A percentile compares a stretch with the other conserved stretches of the same genome.
Evolutionary conservation across 2,797 vertebrate species (phyloP).

Genomic region (Poecilia wingei): DNA sequence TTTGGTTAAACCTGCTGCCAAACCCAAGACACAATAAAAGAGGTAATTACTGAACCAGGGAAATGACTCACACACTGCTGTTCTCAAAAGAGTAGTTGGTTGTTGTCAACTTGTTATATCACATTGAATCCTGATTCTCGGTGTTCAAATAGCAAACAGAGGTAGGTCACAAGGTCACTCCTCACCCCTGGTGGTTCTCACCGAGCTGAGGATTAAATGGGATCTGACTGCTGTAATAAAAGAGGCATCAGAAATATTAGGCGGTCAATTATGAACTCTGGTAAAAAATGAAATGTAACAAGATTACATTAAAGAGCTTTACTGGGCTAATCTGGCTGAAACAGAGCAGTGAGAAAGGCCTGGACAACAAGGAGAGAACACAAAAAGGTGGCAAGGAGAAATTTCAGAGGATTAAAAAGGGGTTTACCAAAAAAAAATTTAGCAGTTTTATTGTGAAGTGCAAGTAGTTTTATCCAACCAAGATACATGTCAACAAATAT

Average conservation of each 20-base stretch:
- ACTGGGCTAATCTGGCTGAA: slow-evolving; percentile 64
- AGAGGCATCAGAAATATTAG: slow-evolving; percentile 55
- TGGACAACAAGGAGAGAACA: slow-evolving; percentile 39
- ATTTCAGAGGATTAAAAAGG: slow-evolving; percentile 32
- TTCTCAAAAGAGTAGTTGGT: slow-evolving; percentile 48
- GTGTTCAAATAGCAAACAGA: slow-evolving; percentile 60
- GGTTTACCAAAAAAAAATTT: slow-evolving; percentile 36
- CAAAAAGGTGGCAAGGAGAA: slow-evolving; percentile 42
- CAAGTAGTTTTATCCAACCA: not conserved
- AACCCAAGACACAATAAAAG: slow-evolving; percentile 52
- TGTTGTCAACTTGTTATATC: slow-evolving; percentile 53
- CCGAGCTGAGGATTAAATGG: slow-evolving; percentile 59
- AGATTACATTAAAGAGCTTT: slow-evolving; percentile 72
- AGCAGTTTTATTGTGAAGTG: not conserved
- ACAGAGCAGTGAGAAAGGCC: slow-evolving; percentile 59
- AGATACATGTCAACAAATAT: not conserved
- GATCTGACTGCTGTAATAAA: slow-evolving; percentile 63
- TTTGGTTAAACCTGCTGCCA: slow-evolving; percentile 59
- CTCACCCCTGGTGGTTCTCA: slow-evolving; percentile 60
- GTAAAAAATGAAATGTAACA: slow-evolving; percentile 59
- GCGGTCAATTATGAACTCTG: slow-evolving; percentile 49
- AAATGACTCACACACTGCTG: slow-evolving; percentile 52
- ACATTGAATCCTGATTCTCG: slow-evolving; percentile 54
- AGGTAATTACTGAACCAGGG: slow-evolving; percentile 58
- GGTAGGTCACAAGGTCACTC: slow-evolving; percentile 58